Base-by-base conservation (phyloP, 2,888 invertebrate genomes). In the Atethmia centrago region DNA sequence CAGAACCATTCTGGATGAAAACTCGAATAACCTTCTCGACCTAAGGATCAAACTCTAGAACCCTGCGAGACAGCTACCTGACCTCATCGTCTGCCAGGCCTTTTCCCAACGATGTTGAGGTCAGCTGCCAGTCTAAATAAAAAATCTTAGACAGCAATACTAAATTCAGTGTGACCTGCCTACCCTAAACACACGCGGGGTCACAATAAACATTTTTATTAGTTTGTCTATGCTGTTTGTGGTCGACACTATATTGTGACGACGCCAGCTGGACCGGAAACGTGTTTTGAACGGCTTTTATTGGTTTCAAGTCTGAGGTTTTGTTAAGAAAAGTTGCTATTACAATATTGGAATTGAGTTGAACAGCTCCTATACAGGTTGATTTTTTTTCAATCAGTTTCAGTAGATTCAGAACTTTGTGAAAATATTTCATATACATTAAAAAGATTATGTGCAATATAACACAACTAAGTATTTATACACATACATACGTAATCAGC, bases 171-270 rank as follows among this genome's bases (percentile, higher is more conserved):
- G n/a, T 4, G 4, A n/a, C 25, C 31, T 3, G n/a, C 10, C 69
- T n/a, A 4, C 36, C 71, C 61, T 79, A 71, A 71, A 62, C 49
- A 79, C 53, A 76, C 72, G 19, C 19, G 16, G 1, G 31, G 25
- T 61, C 25, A 14, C 61, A 19, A 76, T 79, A 75, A 55, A 62
- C 71, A 25, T 10, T 79, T 71, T 71, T 76, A 76, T 76, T 49
- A 76, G 75, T 76, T 76, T 79, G 72, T 62, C 36, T 0, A 14
- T 14, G 0, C 12, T 76, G 61, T 76, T 79, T 76, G 72, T 9
- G 0, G 31, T 71, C 61, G 25, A 55, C 79, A 62, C 79, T 19
- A 56, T 71, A 47, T 55, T 55, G 72, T 42, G 16, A 21, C n/a
- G 25, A 12, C 61, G 71, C 53, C 42, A 58, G 49, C 61, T 10